Conservation (phyloP, 1,140 invertebrate species). For the Drosophila leontia region DNA sequence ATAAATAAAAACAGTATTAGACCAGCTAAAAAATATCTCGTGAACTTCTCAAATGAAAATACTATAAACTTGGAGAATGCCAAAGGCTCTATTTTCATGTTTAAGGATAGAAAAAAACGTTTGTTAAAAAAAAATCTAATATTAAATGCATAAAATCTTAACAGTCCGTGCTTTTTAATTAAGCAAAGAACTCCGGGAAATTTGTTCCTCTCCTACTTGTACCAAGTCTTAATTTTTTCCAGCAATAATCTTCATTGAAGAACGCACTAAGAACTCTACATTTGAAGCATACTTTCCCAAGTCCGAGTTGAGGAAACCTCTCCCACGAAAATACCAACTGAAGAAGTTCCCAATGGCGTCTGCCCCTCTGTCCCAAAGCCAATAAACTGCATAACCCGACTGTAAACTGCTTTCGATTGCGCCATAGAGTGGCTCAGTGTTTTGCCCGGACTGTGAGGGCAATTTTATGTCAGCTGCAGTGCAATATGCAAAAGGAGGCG, state of each 20-base stretch:
- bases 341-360: not conserved
- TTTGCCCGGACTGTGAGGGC: conserved; percentile 25
- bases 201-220: not conserved
- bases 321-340: not conserved
- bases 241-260: not conserved
- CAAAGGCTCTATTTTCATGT: not conserved
- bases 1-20: not conserved
- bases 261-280: not conserved
- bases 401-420: conserved; percentile 22
- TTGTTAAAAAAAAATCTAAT: too few species aligned
- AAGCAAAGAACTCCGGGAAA: not conserved
- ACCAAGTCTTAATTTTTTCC: not conserved
- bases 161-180: not conserved
- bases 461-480: conserved; percentile 63
- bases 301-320: not conserved
- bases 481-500: conserved; percentile 57
- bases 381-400: conserved; percentile 45
- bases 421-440: conserved; percentile 22
- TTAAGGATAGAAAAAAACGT: not conserved
- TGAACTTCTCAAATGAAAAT: not conserved
- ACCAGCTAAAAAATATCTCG: not conserved
- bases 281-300: not conserved
- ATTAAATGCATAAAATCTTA: too few species aligned
- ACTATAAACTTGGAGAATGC: not conserved
- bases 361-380: conserved; percentile 6